Conservation (phyloP, 1,140 invertebrate species). For the Sesamia nonagrioides region DNA sequence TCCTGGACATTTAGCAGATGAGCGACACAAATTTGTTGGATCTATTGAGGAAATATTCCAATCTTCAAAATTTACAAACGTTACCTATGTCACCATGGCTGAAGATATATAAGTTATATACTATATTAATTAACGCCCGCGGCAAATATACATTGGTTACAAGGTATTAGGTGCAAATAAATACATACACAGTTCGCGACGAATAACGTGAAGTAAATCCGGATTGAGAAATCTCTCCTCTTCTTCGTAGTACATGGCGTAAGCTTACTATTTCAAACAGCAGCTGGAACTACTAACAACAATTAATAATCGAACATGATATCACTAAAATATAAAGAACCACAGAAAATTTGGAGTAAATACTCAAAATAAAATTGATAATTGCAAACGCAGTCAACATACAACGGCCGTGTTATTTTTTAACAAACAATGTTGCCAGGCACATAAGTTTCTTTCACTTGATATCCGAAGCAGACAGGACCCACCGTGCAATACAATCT, state of each 20-base stretch:
- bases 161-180: slow-evolving; percentile 41
- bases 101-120: neutral
- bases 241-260: slow-evolving; percentile 75
- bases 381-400: slow-evolving; percentile 77
- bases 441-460: neutral
- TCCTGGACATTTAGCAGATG: neutral
- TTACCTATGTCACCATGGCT: neutral
- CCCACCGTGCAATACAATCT: no score
- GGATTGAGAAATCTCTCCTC: slow-evolving; percentile 69
- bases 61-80: neutral
- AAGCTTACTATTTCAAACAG: slow-evolving; percentile 19
- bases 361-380: slow-evolving; percentile 74
- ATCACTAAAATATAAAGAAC: slow-evolving; percentile 57
- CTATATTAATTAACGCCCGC: neutral
- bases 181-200: slow-evolving; percentile 75
- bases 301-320: slow-evolving; percentile 63
- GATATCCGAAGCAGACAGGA: neutral
- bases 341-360: slow-evolving; percentile 78
- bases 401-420: slow-evolving; percentile 64
- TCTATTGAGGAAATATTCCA: neutral
- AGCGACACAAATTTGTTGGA: neutral
- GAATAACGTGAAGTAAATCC: slow-evolving; percentile 71
- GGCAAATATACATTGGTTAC: neutral
- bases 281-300: slow-evolving; percentile 42
- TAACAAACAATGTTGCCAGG: slow-evolving; percentile 62